phyloP scores from a whole-genome alignment of 2,797 vertebrate species.

The Linurgus olivaceus region DNA sequence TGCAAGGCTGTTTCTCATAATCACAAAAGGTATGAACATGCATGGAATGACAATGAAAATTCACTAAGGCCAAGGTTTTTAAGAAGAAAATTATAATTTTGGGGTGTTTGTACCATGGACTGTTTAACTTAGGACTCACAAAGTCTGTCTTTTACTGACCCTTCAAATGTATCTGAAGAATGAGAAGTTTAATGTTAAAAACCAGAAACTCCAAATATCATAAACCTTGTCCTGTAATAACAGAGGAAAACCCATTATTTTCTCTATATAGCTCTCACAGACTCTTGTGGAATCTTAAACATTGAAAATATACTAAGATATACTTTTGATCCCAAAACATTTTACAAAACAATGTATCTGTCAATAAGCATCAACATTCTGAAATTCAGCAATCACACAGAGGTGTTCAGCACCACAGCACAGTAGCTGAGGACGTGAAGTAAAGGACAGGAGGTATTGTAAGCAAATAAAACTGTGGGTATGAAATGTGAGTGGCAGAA shows the following conservation, averaged over 20 bases:
- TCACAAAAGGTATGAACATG: neutral
- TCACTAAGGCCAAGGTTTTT: neutral
- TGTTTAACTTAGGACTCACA: neutral
- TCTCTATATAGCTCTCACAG: neutral
- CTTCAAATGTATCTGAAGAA: neutral
- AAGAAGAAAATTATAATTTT: neutral
- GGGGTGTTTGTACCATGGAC: neutral
- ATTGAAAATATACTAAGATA: neutral
- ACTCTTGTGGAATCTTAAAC: neutral
- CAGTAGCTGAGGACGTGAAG: neutral
- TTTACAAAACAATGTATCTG: neutral
- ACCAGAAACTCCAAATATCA: neutral
- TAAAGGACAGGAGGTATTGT: neutral
- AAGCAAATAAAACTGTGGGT: neutral
- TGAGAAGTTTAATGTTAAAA: neutral
- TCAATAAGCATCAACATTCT: neutral
- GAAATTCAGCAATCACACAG: neutral
- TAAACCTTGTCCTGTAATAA: neutral
- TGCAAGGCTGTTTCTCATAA: constrained; percentile 34
- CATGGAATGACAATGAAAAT: constrained; percentile 30
- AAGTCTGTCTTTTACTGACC: neutral
- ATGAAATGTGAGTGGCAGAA: neutral
- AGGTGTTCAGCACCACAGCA: neutral
- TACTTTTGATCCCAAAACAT: neutral
- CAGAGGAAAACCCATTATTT: neutral